These are phyloP conservation scores for Trialeurodes vaporariorum DNA, from an alignment of 1,140 invertebrate genomes.

Conservation along the genomic window DNA sequence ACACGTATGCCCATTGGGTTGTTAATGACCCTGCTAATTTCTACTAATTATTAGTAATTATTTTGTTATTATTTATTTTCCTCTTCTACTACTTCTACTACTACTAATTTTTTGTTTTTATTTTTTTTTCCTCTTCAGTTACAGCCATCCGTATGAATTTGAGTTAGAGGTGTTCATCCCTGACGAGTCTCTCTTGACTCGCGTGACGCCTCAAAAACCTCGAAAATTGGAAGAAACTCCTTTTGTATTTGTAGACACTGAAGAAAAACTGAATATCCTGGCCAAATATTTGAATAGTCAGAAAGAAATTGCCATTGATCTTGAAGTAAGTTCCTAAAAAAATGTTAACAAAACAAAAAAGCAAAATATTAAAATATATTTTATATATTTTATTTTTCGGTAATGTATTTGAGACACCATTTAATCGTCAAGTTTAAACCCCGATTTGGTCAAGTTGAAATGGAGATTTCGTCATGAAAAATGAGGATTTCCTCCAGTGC, in stretches of 20 bases:
- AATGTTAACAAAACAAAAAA: not conserved
- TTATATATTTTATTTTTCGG: too few species aligned
- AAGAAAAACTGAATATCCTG: conserved; percentile 50
- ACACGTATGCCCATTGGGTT: too few species aligned
- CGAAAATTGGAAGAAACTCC: conserved; percentile 48
- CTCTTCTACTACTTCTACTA: too few species aligned
- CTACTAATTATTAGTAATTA: too few species aligned
- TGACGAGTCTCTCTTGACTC: conserved; percentile 37
- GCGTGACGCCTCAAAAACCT: conserved; percentile 35
- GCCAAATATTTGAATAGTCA: conserved; percentile 50
- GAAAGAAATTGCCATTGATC: conserved; percentile 70
- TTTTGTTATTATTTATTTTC: too few species aligned
- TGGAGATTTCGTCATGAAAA: not conserved
- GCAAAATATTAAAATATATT: too few species aligned
- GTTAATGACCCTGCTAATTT: too few species aligned
- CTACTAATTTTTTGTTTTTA: conserved; percentile 15
- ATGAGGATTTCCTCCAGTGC: not conserved
- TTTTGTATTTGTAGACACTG: conserved; percentile 53
- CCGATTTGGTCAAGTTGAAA: conserved; percentile 2
- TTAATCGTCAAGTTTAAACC: conserved; percentile 9
- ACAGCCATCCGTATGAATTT: conserved; percentile 78
- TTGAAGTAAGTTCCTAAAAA: conserved; percentile 45
- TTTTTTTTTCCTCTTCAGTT: conserved; percentile 38
- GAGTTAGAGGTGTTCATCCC: conserved; percentile 64
- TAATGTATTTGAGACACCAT: conserved; percentile 6